Percentiles rank a stretch among this genome's conserved stretches.
These are phyloP conservation scores for Rhinopithecus roxellana DNA, from an alignment of 2,113 vertebrate genomes.

Conservation along the genomic window DNA sequence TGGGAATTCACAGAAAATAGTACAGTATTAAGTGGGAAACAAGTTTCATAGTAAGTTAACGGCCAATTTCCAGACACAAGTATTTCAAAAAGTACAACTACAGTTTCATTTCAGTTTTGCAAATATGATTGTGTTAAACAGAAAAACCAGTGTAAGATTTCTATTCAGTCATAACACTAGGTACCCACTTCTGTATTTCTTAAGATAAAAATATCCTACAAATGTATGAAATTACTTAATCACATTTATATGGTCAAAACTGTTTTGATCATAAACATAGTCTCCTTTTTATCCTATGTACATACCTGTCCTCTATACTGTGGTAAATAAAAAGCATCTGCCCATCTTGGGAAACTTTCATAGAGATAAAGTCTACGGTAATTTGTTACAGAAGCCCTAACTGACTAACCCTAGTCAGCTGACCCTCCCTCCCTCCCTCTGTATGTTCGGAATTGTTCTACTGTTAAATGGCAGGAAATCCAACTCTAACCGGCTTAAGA, in stretches of 20 bases:
- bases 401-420: neutral
- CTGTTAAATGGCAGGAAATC: neutral
- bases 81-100: conserved; percentile 26
- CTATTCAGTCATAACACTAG: neutral
- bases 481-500: neutral
- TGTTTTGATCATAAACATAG: conserved; percentile 12
- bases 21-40: neutral
- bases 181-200: neutral
- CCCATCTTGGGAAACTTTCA: neutral
- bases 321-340: conserved; percentile 34
- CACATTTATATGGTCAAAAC: conserved; percentile 8
- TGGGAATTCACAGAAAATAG: conserved; percentile 24
- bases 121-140: conserved; percentile 21
- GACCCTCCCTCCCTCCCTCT: neutral
- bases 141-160: conserved; percentile 39
- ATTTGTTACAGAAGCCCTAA: neutral
- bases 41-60: conserved; percentile 14
- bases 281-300: conserved; percentile 19
- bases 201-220: conserved; percentile 18
- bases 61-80: conserved; percentile 7
- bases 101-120: conserved; percentile 24
- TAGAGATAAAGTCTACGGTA: neutral
- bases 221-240: conserved; percentile 31
- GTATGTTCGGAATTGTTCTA: conserved; percentile 8
- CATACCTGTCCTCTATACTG: neutral